Conservation (phyloP, 1,140 invertebrate species). For the Pseudachorutes palmiensis region DNA sequence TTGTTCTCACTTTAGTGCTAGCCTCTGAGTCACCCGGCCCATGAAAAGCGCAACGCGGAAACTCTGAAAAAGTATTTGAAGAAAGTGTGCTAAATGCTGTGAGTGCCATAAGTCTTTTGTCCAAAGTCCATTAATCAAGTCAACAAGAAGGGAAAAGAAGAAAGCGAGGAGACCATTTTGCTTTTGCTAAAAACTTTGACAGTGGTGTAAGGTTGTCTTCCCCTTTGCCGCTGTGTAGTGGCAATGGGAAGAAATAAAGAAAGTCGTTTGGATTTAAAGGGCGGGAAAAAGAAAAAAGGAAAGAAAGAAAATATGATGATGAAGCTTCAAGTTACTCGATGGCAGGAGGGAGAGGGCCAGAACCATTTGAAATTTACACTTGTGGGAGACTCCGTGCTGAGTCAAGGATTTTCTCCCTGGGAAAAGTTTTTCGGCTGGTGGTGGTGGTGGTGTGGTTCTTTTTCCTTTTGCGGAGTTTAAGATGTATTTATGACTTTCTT, state of each 20-base stretch:
- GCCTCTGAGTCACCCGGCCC: no score
- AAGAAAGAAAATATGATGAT: slow-evolving; percentile 6
- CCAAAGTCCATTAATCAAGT: slow-evolving; percentile 34
- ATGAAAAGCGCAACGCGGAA: no score
- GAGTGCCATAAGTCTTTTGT: slow-evolving; percentile 36
- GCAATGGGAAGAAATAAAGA: not conserved
- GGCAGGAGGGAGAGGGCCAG: not conserved
- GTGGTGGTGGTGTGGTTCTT: not conserved
- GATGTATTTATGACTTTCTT: slow-evolving; percentile 13
- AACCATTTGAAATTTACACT: slow-evolving; percentile 6
- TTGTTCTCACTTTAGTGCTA: no score
- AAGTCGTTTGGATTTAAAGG: slow-evolving; percentile 13
- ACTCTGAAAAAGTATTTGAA: not conserved
- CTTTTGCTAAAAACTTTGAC: not conserved
- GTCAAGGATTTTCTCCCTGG: slow-evolving; percentile 2
- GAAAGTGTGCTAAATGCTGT: slow-evolving; percentile 29
- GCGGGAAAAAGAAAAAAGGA: slow-evolving; percentile 7
- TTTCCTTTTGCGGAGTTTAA: not conserved
- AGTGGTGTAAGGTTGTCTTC: not conserved
- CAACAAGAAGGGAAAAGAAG: slow-evolving; percentile 26
- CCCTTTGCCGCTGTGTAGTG: not conserved
- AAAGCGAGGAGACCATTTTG: not conserved
- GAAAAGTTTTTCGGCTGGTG: not conserved
- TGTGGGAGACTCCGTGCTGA: slow-evolving; percentile 8
- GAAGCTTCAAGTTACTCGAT: slow-evolving; percentile 1